Base-by-base conservation (phyloP, 2,113 vertebrate genomes). In the Stigmatopora argus region DNA sequence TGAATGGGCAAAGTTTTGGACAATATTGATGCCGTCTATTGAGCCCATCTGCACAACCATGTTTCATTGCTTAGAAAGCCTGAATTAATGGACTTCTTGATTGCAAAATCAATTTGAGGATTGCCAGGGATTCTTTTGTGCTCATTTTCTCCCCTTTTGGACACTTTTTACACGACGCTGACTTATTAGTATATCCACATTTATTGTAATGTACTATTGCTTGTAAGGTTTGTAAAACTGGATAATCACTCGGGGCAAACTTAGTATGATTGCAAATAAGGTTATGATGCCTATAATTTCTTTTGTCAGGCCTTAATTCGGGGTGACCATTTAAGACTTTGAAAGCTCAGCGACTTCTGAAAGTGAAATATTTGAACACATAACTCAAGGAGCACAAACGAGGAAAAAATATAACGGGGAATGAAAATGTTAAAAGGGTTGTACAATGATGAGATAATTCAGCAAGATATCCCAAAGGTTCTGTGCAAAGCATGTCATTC, bases 311-410 rank as follows among this genome's bases (percentile, higher is more conserved):
- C 68, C 49, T 72, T 72, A 70, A 75, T 75, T 81, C 49, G 70
- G 66, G 72, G 69, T 74, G 78, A 79, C 82, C 77, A 74, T 80
- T 87, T 65, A 74, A 78, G 72, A 64, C 53, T 57, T 61, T 75
- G 65, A 65, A 67, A 69, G 73, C 76, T 78, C 73, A 80, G 81
- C 83, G 80, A 85, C 85, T 82, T 86, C 84, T 72, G 72, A 69
- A 34, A 62, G 78, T 80, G 79, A 80, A 78, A 73, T 73, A 79
- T 77, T 74, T 70, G 41, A 68, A 66, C 38, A 66, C 46, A 68
- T 49, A 83, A 67, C 71, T 83, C 64, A 74, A 62, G 73, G 65
- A 69, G 68, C 75, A 70, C 64, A 76, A 79, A 83, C 57, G 70
- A 67, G 64, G 62, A 38, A 64, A 68, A 75, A 79, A 71, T 69